phyloP scores from a whole-genome alignment of 2,797 vertebrate species.

The Pangasius macronema region DNA sequence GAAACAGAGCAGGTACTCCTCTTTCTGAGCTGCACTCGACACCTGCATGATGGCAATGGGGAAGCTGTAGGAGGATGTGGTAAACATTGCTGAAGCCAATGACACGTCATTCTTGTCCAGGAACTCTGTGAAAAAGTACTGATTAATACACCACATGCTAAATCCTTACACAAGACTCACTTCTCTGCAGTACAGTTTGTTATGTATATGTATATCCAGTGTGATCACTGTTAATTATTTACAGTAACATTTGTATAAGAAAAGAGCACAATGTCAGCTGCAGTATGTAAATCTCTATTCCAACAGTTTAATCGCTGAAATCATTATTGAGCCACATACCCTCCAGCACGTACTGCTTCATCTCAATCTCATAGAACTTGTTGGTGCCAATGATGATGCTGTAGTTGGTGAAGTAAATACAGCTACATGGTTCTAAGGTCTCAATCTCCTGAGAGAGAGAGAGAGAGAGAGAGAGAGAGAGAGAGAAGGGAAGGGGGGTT shows the following conservation, averaged over 20 bases:
- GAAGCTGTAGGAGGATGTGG: slow-evolving; percentile 85
- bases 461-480: not conserved
- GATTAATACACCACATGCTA: slow-evolving; percentile 16
- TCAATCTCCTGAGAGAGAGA: slow-evolving; percentile 88
- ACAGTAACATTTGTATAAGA: not conserved
- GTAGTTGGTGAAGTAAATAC: slow-evolving; percentile 95
- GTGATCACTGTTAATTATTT: not conserved
- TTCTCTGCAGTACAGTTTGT: not conserved
- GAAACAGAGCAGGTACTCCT: slow-evolving; percentile 89
- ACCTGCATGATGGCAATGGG: slow-evolving; percentile 87
- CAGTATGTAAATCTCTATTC: not conserved
- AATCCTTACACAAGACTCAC: slow-evolving; percentile 12
- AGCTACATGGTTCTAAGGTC: slow-evolving; percentile 97
- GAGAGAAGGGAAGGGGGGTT: not conserved
- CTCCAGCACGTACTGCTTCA: slow-evolving; percentile 97
- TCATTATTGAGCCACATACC: slow-evolving; percentile 71
- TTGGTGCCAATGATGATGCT: slow-evolving; percentile 98
- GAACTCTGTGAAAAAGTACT: slow-evolving; percentile 76
- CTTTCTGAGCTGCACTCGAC: slow-evolving; percentile 81
- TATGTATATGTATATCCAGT: not conserved
- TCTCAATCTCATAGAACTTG: slow-evolving; percentile 99
- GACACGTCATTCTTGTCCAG: slow-evolving; percentile 89
- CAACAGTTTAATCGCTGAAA: not conserved
- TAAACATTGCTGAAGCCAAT: slow-evolving; percentile 84
- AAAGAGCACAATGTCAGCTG: not conserved